Percentiles rank a stretch among this genome's conserved stretches.
Evolutionary conservation across 2,888 invertebrate species (phyloP).

Genomic region (Rotaria socialis): DNA sequence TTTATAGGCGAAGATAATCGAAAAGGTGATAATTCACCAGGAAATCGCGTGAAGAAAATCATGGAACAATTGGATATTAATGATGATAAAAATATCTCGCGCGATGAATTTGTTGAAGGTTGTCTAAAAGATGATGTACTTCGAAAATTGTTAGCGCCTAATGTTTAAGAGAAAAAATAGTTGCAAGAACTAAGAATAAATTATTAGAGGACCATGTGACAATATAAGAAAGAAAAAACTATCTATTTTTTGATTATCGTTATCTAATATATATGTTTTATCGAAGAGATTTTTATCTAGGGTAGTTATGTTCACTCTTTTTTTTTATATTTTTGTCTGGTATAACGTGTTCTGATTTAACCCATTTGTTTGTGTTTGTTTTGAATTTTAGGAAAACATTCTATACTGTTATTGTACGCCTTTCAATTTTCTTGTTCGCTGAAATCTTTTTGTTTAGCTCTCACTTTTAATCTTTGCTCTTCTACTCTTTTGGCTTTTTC

Average conservation of each 20-base stretch:
- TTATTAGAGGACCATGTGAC: background rate
- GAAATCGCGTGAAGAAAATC: slow-evolving; percentile 40
- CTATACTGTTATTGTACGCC: background rate
- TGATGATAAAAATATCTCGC: slow-evolving; percentile 37
- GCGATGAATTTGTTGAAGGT: slow-evolving; percentile 46
- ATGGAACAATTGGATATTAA: slow-evolving; percentile 43
- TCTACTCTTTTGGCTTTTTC: background rate
- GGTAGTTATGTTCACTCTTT: background rate
- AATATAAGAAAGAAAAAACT: background rate
- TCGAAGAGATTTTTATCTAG: background rate
- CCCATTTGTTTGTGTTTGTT: background rate
- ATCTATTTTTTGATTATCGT: background rate
- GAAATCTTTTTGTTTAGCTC: background rate
- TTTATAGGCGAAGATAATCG: slow-evolving; percentile 42
- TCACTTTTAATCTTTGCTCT: background rate
- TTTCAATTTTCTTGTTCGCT: background rate
- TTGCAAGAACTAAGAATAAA: background rate
- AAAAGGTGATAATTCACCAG: slow-evolving; percentile 44
- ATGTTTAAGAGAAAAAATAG: slow-evolving; percentile 36
- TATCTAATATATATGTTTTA: background rate
- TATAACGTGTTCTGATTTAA: background rate
- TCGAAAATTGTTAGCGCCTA: slow-evolving; percentile 43
- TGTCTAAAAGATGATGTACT: slow-evolving; percentile 43
- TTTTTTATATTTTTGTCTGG: background rate
- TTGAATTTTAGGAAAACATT: background rate